These are phyloP conservation scores for Calonectris borealis DNA, from an alignment of 2,113 vertebrate genomes.

Conservation along the genomic window DNA sequence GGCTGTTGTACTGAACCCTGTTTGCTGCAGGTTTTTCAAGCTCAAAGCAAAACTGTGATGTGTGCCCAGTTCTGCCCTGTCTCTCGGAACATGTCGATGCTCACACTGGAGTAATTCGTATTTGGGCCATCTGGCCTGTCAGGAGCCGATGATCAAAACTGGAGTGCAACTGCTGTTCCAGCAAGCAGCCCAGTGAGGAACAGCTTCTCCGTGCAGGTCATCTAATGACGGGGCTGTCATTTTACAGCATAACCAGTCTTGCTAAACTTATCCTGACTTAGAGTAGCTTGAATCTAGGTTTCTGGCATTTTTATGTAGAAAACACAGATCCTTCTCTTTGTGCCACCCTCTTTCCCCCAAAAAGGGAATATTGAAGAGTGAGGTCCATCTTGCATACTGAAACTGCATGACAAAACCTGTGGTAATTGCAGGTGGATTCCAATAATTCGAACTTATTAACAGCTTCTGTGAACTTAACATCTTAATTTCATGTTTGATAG, in stretches of 20 bases:
- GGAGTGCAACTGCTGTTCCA: background rate
- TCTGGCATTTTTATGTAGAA: background rate
- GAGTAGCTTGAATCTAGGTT: background rate
- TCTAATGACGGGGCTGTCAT: background rate
- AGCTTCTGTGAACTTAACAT: background rate
- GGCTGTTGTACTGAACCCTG: background rate
- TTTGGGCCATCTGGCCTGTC: background rate
- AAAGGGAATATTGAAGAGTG: background rate
- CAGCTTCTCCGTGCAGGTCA: background rate
- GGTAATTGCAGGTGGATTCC: background rate
- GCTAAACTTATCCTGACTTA: background rate
- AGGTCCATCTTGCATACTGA: background rate
- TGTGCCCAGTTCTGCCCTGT: background rate
- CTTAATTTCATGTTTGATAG: background rate
- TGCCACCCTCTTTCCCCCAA: background rate
- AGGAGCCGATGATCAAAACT: background rate
- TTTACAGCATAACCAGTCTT: background rate
- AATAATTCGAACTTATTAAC: background rate
- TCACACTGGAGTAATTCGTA: background rate
- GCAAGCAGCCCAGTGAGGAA: background rate
- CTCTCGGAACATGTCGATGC: background rate
- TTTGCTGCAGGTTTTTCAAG: background rate
- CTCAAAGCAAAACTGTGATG: background rate
- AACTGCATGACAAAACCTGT: accelerated
- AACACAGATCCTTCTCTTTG: background rate